Evolutionary conservation across 2,113 vertebrate genomes (phyloP).

Genomic region (Hippopotamus amphibius): DNA sequence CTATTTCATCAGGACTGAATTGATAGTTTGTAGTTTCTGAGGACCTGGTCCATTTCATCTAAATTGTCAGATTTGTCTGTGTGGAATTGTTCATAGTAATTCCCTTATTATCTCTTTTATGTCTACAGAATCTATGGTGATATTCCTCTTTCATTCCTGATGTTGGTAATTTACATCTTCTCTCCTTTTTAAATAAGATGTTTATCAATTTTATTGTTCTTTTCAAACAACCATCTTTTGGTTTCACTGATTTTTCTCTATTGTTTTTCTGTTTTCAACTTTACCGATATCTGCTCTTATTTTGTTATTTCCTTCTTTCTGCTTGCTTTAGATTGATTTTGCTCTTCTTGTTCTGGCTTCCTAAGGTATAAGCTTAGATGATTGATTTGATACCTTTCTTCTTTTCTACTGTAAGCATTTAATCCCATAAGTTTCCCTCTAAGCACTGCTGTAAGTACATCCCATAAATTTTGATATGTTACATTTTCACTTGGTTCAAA

Average conservation of each 20-base stretch:
- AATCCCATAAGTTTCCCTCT: neutral
- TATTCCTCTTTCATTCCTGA: neutral
- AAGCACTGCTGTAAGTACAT: neutral
- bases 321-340: neutral
- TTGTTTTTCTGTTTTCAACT: neutral
- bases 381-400: neutral
- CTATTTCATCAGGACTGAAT: neutral
- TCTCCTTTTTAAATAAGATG: neutral
- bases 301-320: neutral
- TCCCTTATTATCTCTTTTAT: neutral
- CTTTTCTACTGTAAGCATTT: neutral
- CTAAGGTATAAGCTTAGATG: neutral
- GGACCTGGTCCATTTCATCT: neutral
- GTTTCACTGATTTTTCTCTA: neutral
- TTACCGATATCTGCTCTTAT: neutral
- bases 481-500: constrained; percentile 31
- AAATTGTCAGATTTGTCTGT: neutral
- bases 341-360: neutral
- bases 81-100: neutral
- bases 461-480: neutral
- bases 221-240: neutral
- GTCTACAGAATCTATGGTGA: neutral
- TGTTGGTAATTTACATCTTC: neutral
- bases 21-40: neutral
- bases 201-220: neutral